These are phyloP conservation scores for human DNA, from an alignment of 2,113 vertebrate species.

Conservation along the genomic window DNA sequence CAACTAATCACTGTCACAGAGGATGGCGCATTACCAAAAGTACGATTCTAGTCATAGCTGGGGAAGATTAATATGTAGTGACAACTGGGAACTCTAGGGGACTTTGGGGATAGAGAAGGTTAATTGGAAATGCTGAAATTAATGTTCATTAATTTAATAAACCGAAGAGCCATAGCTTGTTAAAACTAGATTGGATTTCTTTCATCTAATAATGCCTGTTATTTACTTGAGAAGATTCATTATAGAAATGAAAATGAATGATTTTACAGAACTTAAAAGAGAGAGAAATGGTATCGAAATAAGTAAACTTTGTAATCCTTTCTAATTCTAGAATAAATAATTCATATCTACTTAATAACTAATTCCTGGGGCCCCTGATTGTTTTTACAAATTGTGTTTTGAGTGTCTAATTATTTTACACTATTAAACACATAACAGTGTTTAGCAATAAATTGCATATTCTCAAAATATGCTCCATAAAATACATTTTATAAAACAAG, in stretches of 20 bases:
- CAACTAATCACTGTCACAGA: constrained; percentile 61
- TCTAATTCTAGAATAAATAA: constrained; percentile 28
- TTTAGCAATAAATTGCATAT: background rate
- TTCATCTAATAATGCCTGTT: background rate
- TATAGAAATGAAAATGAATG: constrained; percentile 48
- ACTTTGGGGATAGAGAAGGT: constrained; percentile 48
- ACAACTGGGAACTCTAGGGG: constrained; percentile 35
- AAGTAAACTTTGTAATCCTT: background rate
- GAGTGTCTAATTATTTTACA: background rate
- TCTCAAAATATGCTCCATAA: background rate
- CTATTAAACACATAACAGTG: background rate
- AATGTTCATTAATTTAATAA: constrained; percentile 73
- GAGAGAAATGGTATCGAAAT: background rate
- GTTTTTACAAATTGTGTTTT: background rate
- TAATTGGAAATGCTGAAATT: constrained; percentile 71
- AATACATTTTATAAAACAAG: background rate
- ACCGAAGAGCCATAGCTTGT: constrained; percentile 33
- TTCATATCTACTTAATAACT: background rate
- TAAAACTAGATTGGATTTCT: constrained; percentile 47
- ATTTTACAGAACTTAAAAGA: background rate
- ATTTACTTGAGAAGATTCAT: constrained; percentile 37
- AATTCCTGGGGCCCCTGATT: background rate
- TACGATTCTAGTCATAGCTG: constrained; percentile 42
- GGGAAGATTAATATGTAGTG: constrained; percentile 52
- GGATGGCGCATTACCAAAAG: constrained; percentile 42